Evolutionary conservation across 2,888 invertebrate genomes (phyloP).

Genomic region (Orthosia gothica): DNA sequence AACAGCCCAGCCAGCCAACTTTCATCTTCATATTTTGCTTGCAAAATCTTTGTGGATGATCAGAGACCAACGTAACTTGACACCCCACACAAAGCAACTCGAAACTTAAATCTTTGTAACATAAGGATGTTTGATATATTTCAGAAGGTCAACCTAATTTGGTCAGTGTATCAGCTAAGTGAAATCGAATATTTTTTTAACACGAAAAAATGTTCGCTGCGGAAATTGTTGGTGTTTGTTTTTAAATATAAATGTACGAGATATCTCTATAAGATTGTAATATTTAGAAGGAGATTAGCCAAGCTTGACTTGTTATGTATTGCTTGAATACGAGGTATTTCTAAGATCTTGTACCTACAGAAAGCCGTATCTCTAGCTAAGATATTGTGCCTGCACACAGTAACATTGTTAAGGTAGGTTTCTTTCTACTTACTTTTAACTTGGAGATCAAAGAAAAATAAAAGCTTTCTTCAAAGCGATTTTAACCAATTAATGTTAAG

Average conservation of each 20-base stretch:
- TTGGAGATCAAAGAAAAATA: neutral
- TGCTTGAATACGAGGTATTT: conserved; percentile 2
- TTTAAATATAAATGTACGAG: conserved; percentile 57
- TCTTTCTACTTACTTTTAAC: neutral
- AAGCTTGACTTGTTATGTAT: conserved; percentile 16
- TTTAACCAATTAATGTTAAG: neutral
- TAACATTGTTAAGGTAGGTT: no score
- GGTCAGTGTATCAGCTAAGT: conserved; percentile 63
- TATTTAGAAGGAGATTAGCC: conserved; percentile 29
- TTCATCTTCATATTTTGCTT: conserved; percentile 78
- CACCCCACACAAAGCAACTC: neutral
- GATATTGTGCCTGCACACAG: no score
- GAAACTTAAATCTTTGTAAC: accelerated
- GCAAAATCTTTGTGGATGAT: conserved; percentile 73
- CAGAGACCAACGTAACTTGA: conserved; percentile 55
- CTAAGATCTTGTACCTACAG: neutral
- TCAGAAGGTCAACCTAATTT: conserved; percentile 29
- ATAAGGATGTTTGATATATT: conserved; percentile 1
- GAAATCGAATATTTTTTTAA: conserved; percentile 75
- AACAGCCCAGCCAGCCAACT: conserved; percentile 73
- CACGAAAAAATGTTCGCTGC: conserved; percentile 58
- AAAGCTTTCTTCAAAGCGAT: neutral
- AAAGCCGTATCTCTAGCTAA: no score
- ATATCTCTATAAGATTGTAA: conserved; percentile 11
- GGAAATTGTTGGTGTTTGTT: conserved; percentile 55